Evolutionary conservation across 2,888 invertebrate genomes (phyloP), one percentile per base, ranked within the genome.

Genomic region (Andrena chrysosceles): DNA sequence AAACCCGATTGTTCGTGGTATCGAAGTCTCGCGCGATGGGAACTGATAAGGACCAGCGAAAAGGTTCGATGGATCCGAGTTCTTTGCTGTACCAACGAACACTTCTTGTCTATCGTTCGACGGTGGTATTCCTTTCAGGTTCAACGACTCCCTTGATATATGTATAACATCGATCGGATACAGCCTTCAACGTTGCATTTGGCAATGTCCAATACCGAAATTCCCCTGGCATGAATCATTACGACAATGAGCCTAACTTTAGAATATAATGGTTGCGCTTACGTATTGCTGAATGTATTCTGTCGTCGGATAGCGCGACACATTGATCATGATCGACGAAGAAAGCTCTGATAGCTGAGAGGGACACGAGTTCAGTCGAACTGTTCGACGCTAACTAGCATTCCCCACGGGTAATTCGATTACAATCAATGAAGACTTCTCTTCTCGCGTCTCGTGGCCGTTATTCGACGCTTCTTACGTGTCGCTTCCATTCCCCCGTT

Each of bases 401-500:
- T 31, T 48, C 13, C 2, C 13, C 13, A n/a, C 8, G 48, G 8
- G n/a, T 60, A 23, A 48, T 23, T 54, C 48, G 62, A 62, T 16
- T 31, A 23, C 3, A 16, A 10, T 56, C 56, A 26, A 56, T 10
- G 52, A 33, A 31, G 2, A 52, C 4, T 33, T 33, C 52, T 71
- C 23, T n/a, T n/a, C 20, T 16, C 20, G 26, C 29, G 54, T 42
- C 67, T 60, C 31, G 23, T n/a, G 63, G 3, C 54, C 13, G 13
- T n/a, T 23, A 31, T n/a, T 10, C 13, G 23, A 70, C 20, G 62
- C 16, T 8, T 29, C 13, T 60, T 48, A 33, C 6, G 48, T 20
- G 33, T 66, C 31, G 59, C 26, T 54, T 62, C 54, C 35, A 78
- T 56, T 78, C 63, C 42, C 42, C 42, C 60, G 23, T 29, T 76